Percentiles rank a stretch among this genome's conserved stretches.
phyloP scores from a whole-genome alignment of 2,113 vertebrate species.

The Myotis lucifugus region DNA sequence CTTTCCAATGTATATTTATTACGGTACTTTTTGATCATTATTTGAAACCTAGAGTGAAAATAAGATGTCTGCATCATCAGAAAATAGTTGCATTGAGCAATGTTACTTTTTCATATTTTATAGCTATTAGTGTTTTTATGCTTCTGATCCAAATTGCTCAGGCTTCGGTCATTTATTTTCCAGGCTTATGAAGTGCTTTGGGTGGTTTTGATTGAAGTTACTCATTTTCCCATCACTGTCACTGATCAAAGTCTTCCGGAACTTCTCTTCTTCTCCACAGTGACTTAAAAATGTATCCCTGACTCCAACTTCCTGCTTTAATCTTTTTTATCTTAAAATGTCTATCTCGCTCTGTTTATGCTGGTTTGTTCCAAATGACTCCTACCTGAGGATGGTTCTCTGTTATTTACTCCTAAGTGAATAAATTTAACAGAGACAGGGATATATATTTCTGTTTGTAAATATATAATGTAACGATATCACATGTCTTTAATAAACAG shows the following conservation, averaged over 20 bases:
- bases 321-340: slow-evolving; percentile 66
- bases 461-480: neutral
- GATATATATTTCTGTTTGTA: neutral
- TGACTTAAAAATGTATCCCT: slow-evolving; percentile 60
- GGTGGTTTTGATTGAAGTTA: slow-evolving; percentile 68
- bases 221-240: slow-evolving; percentile 51
- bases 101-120: slow-evolving; percentile 19
- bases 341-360: slow-evolving; percentile 20
- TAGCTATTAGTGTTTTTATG: slow-evolving; percentile 33
- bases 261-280: slow-evolving; percentile 53
- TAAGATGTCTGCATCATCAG: slow-evolving; percentile 23
- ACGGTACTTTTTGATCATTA: neutral
- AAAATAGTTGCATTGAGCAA: neutral
- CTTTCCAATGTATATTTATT: neutral
- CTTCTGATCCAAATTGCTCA: slow-evolving; percentile 15
- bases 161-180: slow-evolving; percentile 41
- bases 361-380: slow-evolving; percentile 23
- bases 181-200: slow-evolving; percentile 44
- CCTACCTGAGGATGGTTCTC: neutral
- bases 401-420: neutral
- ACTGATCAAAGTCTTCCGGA: slow-evolving; percentile 64
- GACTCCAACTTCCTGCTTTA: slow-evolving; percentile 56
- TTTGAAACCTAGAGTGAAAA: slow-evolving; percentile 25
- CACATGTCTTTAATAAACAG: neutral
- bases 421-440: slow-evolving; percentile 14